These are phyloP conservation scores for Calosoma granatense DNA, from an alignment of 1,140 invertebrate genomes.

Conservation along the genomic window DNA sequence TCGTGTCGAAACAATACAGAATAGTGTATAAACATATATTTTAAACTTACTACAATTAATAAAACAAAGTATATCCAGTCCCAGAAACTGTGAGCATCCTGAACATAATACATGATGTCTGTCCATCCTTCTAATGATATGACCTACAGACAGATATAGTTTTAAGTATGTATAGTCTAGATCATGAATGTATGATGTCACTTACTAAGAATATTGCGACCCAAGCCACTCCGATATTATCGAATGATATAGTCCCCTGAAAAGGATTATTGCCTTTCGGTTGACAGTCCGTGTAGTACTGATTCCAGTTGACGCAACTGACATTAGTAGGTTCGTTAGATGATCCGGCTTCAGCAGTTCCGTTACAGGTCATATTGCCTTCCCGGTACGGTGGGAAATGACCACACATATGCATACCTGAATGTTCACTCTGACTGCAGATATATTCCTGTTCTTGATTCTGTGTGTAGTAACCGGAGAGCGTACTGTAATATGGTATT, in stretches of 20 bases:
- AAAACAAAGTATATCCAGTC: conserved; percentile 99
- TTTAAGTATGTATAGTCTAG: not conserved
- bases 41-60: conserved; percentile 90
- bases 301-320: conserved; percentile 96
- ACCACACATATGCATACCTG: conserved; percentile 87
- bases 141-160: conserved; percentile 43
- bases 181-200: too few species aligned
- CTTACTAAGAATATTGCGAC: conserved; percentile 98
- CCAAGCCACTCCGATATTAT: conserved; percentile 99
- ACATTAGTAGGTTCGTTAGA: conserved; percentile 42
- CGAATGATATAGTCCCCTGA: conserved; percentile 98
- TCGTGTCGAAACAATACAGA: not conserved
- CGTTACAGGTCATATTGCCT: conserved; percentile 56
- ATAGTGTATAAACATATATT: too few species aligned
- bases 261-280: conserved; percentile 94
- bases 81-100: conserved; percentile 99
- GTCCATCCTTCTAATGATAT: conserved; percentile 91
- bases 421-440: conserved; percentile 86
- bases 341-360: conserved; percentile 39
- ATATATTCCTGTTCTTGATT: conserved; percentile 94
- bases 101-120: conserved; percentile 99
- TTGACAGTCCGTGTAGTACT: conserved; percentile 93
- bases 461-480: conserved; percentile 69
- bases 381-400: conserved; percentile 74
- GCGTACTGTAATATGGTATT: conserved; percentile 39